Percentiles rank a stretch among this genome's conserved stretches.
Conservation (phyloP, 2,888 invertebrate genomes). For the Allophyes oxyacanthae region DNA sequence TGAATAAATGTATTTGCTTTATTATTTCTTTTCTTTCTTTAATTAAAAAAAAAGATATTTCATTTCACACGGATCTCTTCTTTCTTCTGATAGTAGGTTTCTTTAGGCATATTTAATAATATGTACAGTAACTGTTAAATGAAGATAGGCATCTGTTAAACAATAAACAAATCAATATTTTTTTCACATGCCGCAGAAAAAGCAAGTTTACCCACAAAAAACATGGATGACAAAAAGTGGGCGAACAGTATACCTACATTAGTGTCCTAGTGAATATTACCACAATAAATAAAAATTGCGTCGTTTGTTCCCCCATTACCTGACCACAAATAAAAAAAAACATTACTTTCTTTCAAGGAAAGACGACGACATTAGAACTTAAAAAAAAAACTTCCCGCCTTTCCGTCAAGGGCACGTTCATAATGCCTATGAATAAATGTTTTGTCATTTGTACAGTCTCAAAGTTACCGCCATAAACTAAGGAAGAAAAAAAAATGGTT, state of each 20-base stretch:
- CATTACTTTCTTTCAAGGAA: slow-evolving; percentile 55
- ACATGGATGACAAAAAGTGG: slow-evolving; percentile 1
- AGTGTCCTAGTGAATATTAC: slow-evolving; percentile 28
- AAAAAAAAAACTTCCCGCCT: slow-evolving; percentile 33
- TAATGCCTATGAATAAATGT: slow-evolving; percentile 58
- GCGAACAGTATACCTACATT: slow-evolving; percentile 21
- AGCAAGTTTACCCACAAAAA: slow-evolving; percentile 5
- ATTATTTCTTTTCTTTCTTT: no score
- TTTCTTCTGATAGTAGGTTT: no score
- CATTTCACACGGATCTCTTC: no score
- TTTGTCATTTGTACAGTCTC: slow-evolving; percentile 64
- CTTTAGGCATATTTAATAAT: no score
- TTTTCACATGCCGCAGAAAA: not conserved
- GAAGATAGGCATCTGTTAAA: no score
- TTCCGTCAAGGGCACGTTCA: slow-evolving; percentile 54
- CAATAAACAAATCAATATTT: no score
- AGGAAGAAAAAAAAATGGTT: slow-evolving; percentile 69
- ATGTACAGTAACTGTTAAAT: no score
- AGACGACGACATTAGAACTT: slow-evolving; percentile 21
- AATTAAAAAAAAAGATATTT: no score
- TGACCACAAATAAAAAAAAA: slow-evolving; percentile 52
- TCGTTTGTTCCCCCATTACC: slow-evolving; percentile 45
- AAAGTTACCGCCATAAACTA: slow-evolving; percentile 59
- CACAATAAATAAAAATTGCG: slow-evolving; percentile 54
- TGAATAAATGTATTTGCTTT: no score